A percentile compares a stretch with the other conserved stretches of the same genome.
Evolutionary conservation across 2,113 vertebrate genomes (phyloP).

Genomic region (Phalacrocorax brasilianus): DNA sequence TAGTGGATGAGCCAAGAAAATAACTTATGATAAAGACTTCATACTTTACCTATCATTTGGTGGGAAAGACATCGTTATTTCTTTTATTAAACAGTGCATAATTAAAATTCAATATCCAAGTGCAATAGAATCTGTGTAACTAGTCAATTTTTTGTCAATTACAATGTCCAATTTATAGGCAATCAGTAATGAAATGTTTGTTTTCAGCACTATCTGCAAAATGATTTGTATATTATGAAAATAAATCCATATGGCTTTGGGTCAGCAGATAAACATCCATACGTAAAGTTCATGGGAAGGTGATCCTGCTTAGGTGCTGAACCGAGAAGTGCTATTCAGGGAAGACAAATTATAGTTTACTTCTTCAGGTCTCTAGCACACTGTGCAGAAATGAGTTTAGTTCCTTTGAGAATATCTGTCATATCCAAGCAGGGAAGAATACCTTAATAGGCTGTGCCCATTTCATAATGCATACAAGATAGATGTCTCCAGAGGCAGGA

Average conservation of each 20-base stretch:
- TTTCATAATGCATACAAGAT: conserved; percentile 57
- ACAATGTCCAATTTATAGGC: conserved; percentile 58
- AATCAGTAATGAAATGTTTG: conserved; percentile 69
- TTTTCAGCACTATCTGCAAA: conserved; percentile 67
- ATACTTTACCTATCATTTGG: conserved; percentile 31
- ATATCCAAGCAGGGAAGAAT: conserved; percentile 73
- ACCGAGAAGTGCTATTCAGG: conserved; percentile 57
- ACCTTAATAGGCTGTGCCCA: conserved; percentile 64
- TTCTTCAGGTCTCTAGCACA: conserved; percentile 72
- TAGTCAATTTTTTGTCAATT: conserved; percentile 43
- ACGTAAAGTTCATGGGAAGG: conserved; percentile 80
- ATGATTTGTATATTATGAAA: conserved; percentile 54
- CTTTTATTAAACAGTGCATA: conserved; percentile 71
- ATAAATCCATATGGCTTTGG: conserved; percentile 66
- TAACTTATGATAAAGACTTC: not conserved
- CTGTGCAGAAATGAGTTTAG: conserved; percentile 79
- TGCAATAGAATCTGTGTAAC: conserved; percentile 59
- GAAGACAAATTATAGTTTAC: conserved; percentile 75
- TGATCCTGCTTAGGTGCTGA: conserved; percentile 67
- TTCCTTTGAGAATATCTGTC: conserved; percentile 82
- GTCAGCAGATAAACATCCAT: conserved; percentile 69
- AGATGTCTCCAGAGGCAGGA: conserved; percentile 27
- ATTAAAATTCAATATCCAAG: conserved; percentile 78
- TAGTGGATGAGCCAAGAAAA: not conserved
- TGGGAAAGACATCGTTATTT: conserved; percentile 59